Base-by-base conservation (phyloP, 2,113 vertebrate genomes). In the Actinemys pallida region DNA sequence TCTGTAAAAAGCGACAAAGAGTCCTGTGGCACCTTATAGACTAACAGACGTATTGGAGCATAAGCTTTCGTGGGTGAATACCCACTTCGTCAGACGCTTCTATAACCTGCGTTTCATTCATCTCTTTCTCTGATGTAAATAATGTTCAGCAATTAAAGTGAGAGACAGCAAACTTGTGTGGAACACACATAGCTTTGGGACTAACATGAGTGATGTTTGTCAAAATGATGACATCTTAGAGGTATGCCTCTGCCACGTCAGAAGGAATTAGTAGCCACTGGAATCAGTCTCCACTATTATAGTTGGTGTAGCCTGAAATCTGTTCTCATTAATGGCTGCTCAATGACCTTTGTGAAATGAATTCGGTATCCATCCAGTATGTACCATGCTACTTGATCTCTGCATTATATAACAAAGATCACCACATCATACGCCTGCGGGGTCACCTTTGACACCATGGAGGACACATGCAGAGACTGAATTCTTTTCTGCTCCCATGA, bases 151-250 rank as follows among this genome's bases (percentile, higher is more conserved):
- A 91, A 84, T 91, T 88, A 94, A 95, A 85, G 24, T 45, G 62
- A 92, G 91, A 10, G 1, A 22, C 78, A 83, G 53, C 78, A 88
- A 84, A 91, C 76, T 65, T 81, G 72, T 87, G 89, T 56, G 78
- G 54, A 80, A 93, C 2, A 84, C 17, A 13, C 10, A 22, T 20
- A 90, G 29, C 52, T 87, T 87, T 84, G 31, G 81, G 69, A 84
- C 76, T 93, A 45, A 3, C 76, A 81, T 87, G 69, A 85, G 72
- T 75, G 94, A 69, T 92, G 91, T 25, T 81, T 85, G 83, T 75
- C 25, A 88, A 92, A 92, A 94, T 88, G 45, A 95, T 91, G 79
- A 72, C 2, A 1, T 88, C 93, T 96, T 65, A 91, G 49, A 79
- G 42, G 57, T 84, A 24, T 10, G 35, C 53, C 6, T 27, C 82